Evolutionary conservation across 2,113 vertebrate genomes (phyloP).

Genomic region (Ivindomyrus marchei): DNA sequence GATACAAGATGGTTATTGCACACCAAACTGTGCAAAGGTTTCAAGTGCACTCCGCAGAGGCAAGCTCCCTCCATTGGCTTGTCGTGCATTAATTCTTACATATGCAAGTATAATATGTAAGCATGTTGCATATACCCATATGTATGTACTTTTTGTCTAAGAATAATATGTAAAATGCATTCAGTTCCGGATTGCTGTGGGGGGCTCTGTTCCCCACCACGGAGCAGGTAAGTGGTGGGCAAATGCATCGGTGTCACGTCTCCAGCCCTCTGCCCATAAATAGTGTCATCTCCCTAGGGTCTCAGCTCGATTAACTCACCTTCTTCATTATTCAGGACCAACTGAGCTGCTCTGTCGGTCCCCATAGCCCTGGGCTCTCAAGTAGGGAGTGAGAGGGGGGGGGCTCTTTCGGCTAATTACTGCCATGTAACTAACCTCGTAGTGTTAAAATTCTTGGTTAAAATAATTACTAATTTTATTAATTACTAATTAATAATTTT

Average conservation of each 20-base stretch:
- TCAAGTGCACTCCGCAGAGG: neutral
- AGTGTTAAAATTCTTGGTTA: neutral
- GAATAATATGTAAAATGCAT: neutral
- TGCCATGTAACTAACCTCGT: neutral
- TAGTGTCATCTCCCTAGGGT: neutral
- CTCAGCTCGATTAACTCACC: conserved; percentile 1
- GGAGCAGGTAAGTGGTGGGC: neutral
- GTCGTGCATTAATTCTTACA: neutral
- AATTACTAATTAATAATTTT: too few relatives aligned
- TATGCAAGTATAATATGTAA: neutral
- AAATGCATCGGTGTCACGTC: neutral
- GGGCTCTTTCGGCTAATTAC: neutral
- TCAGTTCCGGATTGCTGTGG: neutral
- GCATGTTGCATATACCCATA: neutral
- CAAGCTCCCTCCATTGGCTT: neutral
- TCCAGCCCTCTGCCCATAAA: neutral
- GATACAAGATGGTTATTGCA: neutral
- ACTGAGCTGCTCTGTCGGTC: neutral
- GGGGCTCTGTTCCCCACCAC: neutral
- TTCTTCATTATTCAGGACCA: conserved; percentile 12
- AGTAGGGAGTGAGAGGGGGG: too few relatives aligned
- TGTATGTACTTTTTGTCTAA: neutral
- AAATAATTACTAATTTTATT: neutral
- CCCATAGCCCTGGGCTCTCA: neutral
- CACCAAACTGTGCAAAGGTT: neutral